These are phyloP conservation scores for Stomorhina lunata DNA, from an alignment of 2,888 invertebrate species.

Conservation along the genomic window DNA sequence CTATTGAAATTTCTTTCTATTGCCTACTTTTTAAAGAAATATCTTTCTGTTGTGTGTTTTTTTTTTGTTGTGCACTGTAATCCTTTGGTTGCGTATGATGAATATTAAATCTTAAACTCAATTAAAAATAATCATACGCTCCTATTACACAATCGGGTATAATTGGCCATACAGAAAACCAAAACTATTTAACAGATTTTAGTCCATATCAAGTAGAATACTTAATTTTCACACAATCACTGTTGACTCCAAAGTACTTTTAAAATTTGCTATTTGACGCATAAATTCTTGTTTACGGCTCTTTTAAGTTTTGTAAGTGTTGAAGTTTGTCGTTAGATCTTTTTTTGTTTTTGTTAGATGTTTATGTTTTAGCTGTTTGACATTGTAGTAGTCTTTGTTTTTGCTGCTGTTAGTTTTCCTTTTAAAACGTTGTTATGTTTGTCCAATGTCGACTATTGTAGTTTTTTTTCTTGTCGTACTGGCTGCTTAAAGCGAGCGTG, in stretches of 20 bases:
- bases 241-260: not conserved
- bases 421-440: not conserved
- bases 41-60: too few species aligned
- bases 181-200: too few species aligned
- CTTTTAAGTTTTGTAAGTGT: constrained; percentile 71
- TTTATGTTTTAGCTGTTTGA: constrained; percentile 19
- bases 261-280: constrained; percentile 67
- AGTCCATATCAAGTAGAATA: too few species aligned
- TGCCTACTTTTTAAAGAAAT: too few species aligned
- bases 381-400: not conserved
- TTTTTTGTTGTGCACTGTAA: too few species aligned
- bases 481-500: constrained; percentile 70
- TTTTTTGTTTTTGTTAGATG: constrained; percentile 66
- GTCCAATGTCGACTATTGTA: not conserved
- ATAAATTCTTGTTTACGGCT: constrained; percentile 76
- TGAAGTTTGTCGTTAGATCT: constrained; percentile 35
- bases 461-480: constrained; percentile 56
- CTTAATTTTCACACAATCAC: not conserved
- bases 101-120: too few species aligned
- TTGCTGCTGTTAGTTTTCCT: not conserved
- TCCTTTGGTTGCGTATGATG: too few species aligned
- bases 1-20: too few species aligned
- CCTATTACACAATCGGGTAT: too few species aligned
- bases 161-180: too few species aligned
- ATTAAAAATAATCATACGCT: too few species aligned